A percentile compares a stretch with the other conserved stretches of the same genome.
Evolutionary conservation across 2,797 vertebrate species (phyloP).

Genomic region (Platyrinchus mystaceus): DNA sequence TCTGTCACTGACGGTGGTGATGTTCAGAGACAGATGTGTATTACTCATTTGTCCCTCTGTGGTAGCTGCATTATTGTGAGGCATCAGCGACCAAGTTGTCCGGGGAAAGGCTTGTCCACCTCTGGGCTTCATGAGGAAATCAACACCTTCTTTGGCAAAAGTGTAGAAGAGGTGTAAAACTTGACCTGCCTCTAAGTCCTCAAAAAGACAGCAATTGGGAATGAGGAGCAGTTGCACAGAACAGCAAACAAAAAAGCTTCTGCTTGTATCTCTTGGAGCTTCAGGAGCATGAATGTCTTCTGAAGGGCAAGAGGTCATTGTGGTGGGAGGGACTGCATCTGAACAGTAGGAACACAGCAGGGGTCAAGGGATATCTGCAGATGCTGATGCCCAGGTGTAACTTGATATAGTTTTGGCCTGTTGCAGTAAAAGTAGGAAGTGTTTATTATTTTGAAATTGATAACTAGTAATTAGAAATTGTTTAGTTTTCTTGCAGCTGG

Average conservation of each 20-base stretch:
- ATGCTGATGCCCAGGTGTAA: background rate
- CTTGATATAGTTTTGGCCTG: background rate
- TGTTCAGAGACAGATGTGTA: background rate
- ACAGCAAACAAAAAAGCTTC: background rate
- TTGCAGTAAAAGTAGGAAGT: background rate
- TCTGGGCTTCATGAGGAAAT: background rate
- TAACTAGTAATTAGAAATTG: background rate
- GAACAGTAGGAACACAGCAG: background rate
- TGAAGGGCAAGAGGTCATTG: background rate
- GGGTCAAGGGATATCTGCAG: background rate
- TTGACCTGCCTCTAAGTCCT: background rate
- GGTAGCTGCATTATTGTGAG: background rate
- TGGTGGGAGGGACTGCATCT: background rate
- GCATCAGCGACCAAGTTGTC: background rate
- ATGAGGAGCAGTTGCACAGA: background rate
- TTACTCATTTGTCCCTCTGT: background rate
- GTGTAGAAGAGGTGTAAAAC: background rate
- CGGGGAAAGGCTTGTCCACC: fast-evolving
- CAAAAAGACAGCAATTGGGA: background rate
- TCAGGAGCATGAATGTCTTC: background rate
- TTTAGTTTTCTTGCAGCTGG: background rate
- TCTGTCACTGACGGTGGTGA: background rate
- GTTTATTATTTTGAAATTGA: background rate
- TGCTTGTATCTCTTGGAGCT: background rate
- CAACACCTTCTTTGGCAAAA: background rate